These are phyloP conservation scores for Xyrichtys novacula DNA, from an alignment of 2,797 vertebrate species.

Conservation along the genomic window DNA sequence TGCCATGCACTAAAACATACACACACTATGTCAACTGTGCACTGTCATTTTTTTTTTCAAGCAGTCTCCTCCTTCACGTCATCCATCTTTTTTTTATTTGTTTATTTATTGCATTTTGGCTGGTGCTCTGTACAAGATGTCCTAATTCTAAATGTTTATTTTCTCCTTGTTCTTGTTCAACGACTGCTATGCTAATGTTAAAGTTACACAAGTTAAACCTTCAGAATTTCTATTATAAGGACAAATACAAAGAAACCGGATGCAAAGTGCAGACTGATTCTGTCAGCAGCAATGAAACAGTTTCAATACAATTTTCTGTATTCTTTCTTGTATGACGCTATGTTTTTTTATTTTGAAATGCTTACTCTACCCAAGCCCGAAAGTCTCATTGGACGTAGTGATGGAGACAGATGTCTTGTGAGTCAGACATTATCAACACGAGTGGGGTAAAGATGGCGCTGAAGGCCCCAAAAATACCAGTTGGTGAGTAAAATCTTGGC, in stretches of 20 bases:
- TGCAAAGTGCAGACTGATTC: conserved; percentile 16
- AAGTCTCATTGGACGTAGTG: conserved; percentile 52
- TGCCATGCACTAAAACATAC: conserved; percentile 29
- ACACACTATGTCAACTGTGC: conserved; percentile 59
- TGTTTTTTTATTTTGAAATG: conserved; percentile 17
- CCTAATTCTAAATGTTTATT: conserved; percentile 52
- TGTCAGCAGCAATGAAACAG: conserved; percentile 10
- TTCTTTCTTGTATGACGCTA: conserved; percentile 9
- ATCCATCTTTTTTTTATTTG: conserved; percentile 56
- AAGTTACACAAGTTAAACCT: conserved; percentile 48
- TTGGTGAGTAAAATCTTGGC: conserved; percentile 62
- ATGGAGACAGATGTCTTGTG: conserved; percentile 68
- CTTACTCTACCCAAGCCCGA: conserved; percentile 44
- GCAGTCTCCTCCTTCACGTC: conserved; percentile 63
- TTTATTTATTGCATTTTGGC: conserved; percentile 59
- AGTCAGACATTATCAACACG: conserved; percentile 66
- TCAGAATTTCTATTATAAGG: conserved; percentile 35
- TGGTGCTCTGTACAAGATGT: conserved; percentile 51
- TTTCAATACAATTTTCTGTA: conserved; percentile 24
- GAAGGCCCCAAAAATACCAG: conserved; percentile 59
- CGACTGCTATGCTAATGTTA: conserved; percentile 41
- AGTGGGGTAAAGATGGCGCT: conserved; percentile 54
- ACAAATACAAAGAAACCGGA: conserved; percentile 9
- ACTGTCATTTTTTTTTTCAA: conserved; percentile 74
- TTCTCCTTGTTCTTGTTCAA: conserved; percentile 27